Evolutionary conservation across 2,888 invertebrate genomes (phyloP).

Genomic region (Perdita meconis): DNA sequence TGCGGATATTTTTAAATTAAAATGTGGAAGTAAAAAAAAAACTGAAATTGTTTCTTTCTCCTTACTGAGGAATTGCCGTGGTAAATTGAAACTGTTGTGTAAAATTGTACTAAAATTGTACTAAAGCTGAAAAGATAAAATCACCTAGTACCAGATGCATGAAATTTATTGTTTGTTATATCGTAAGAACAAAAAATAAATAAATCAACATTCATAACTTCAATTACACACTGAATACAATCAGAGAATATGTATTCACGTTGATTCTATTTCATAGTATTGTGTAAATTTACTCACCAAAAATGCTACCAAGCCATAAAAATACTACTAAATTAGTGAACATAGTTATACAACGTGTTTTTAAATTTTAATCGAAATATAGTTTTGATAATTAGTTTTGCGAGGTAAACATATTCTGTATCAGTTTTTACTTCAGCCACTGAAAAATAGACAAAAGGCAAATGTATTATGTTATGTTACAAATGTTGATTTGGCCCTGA

Average conservation of each 20-base stretch:
- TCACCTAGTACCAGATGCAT: constrained; percentile 58
- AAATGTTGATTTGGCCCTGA: constrained; percentile 83
- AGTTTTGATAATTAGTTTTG: constrained; percentile 32
- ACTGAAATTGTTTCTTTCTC: constrained; percentile 20
- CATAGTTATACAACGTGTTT: constrained; percentile 41
- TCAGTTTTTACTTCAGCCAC: constrained; percentile 39
- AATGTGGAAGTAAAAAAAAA: constrained; percentile 7
- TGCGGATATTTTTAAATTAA: constrained; percentile 23
- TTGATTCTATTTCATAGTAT: constrained; percentile 22
- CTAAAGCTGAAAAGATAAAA: constrained; percentile 62
- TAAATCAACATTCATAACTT: constrained; percentile 81
- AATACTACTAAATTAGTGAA: constrained; percentile 60
- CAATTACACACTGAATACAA: constrained; percentile 32
- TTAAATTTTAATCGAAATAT: constrained; percentile 27
- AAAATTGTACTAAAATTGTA: constrained; percentile 48
- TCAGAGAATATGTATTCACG: constrained; percentile 1
- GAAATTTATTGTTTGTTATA: constrained; percentile 61
- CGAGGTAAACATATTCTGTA: constrained; percentile 35
- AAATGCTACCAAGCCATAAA: constrained; percentile 37
- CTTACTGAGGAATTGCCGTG: constrained; percentile 26
- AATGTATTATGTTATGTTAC: constrained; percentile 69
- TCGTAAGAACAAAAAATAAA: constrained; percentile 70
- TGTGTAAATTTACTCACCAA: constrained; percentile 61
- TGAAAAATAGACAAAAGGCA: constrained; percentile 53
- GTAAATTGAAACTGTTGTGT: constrained; percentile 39